Evolutionary conservation across 92 coral and sea anemone genomes (phyloP), one percentile per base, ranked within the genome.

Genomic region (Zoanthus solanderi): DNA sequence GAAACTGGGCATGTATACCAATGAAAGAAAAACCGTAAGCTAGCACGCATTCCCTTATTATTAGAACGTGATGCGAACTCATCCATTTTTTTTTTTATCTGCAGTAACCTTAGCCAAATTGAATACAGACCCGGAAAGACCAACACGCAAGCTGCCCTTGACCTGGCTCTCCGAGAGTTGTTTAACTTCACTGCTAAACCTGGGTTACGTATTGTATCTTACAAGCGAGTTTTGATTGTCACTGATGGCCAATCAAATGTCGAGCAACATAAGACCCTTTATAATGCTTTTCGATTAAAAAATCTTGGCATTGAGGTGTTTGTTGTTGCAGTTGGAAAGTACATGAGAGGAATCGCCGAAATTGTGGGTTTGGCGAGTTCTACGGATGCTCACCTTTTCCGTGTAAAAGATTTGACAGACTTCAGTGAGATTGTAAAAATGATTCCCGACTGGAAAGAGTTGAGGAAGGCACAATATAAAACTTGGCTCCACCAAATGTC

Each of bases 161-260:
- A 84, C 7, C 30, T 71, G 17, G 94, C 96, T 76, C 95, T 91
- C 6, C 0, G 45, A 34, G 8, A n/a, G 17, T 15, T 78, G 30
- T 78, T 78, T 23, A 78, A 78, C 53, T 42, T 14, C 32, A 34
- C 71, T 2, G 72, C 71, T 17, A 76, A 78, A 23, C 15, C 75
- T 11, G 98, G 98, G 28, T 71, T 78, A n/a, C 92, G 98, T 61
- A 56, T 92, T 7, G 78, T 86, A 0, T 86, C 87, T 45, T 90
- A 87, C 82, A 96, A 94, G 78, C 82, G 97, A 3, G 82, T 92
- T 5, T 90, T 96, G 10, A 86, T 96, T 10, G 88, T 94, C 71
- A 96, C 98, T 0, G 98, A 96, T 61, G 98, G 97, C 53, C 98
- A 96, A 82, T 96, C 98, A 1, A 96, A 96, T 18, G 81, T 91